phyloP scores from a whole-genome alignment of 2,113 vertebrate species.

The Ondatra zibethicus region DNA sequence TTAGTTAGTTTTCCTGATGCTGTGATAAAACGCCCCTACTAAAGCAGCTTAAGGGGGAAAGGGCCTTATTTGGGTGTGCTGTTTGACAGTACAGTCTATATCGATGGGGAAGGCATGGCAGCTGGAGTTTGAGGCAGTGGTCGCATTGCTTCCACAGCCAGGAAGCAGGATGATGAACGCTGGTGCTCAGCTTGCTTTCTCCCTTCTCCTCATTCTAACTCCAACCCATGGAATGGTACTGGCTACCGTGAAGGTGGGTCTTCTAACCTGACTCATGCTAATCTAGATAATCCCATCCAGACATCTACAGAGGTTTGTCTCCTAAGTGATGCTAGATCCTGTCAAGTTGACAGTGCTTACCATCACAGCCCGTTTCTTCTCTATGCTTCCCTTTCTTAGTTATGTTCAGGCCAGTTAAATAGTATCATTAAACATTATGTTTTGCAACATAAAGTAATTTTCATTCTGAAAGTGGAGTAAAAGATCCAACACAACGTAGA shows the following conservation, averaged over 20 bases:
- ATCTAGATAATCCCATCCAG: neutral
- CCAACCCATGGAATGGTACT: neutral
- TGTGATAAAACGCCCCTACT: neutral
- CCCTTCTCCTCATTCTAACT: neutral
- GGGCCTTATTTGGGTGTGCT: neutral
- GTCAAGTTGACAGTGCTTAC: neutral
- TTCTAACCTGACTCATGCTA: no score
- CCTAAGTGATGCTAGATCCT: no score
- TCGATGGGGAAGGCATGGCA: neutral
- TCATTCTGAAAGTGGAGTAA: conserved; percentile 7
- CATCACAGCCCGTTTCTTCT: no score
- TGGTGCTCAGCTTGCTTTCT: neutral
- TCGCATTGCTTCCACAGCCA: neutral
- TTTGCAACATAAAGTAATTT: neutral
- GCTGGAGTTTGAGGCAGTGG: no score
- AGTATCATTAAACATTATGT: neutral
- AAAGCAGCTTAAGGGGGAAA: neutral
- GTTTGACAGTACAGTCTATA: no score
- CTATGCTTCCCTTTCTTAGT: conserved; percentile 2
- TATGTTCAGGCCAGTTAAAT: neutral
- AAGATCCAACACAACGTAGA: neutral
- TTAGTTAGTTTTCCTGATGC: neutral
- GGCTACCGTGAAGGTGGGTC: neutral
- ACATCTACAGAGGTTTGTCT: neutral
- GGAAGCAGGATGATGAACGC: no score